These are phyloP conservation scores for Hyaena hyaena DNA, from an alignment of 2,113 vertebrate species.

Conservation along the genomic window DNA sequence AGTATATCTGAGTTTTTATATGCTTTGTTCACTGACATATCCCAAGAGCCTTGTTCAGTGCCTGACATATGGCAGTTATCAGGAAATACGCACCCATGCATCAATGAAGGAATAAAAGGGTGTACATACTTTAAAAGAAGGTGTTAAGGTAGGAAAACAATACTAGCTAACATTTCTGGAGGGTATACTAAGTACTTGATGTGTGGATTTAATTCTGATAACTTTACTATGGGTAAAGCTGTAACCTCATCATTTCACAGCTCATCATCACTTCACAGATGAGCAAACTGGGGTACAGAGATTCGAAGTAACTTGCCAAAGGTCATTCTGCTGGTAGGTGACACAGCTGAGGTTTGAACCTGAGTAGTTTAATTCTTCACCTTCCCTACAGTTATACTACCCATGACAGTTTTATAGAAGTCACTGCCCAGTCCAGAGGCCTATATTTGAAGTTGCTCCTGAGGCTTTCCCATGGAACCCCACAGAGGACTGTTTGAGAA, in stretches of 20 bases:
- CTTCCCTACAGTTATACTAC: not conserved
- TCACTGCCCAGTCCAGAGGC: not conserved
- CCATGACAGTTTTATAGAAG: not conserved
- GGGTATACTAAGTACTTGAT: not conserved
- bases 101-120: not conserved
- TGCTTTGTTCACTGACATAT: not conserved
- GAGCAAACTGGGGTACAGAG: not conserved
- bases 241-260: not conserved
- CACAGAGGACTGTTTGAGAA: not conserved
- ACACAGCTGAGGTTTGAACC: not conserved
- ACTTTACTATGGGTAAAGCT: not conserved
- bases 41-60: not conserved
- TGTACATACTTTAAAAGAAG: not conserved
- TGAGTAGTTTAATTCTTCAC: not conserved
- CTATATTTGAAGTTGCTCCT: not conserved
- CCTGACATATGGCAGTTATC: not conserved
- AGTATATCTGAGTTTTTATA: not conserved
- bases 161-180: not conserved
- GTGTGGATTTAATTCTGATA: not conserved
- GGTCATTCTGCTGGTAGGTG: not conserved
- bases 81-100: not conserved
- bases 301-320: not conserved
- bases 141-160: not conserved
- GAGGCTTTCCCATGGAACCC: not conserved
- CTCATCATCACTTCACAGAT: not conserved